Conservation (phyloP, 2,113 vertebrate species). For the Mesoclemmys tuberculata region DNA sequence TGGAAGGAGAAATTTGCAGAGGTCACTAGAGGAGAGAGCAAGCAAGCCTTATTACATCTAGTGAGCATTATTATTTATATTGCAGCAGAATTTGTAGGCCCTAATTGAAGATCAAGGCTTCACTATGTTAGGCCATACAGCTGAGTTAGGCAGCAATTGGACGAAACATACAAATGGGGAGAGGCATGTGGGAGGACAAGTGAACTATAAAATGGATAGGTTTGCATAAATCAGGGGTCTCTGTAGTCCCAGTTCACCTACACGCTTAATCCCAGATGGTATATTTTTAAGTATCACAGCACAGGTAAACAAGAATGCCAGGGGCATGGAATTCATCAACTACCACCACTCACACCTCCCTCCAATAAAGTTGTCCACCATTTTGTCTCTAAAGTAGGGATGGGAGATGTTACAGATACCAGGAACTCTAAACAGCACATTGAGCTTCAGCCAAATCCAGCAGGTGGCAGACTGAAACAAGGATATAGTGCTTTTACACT, state of each 20-base stretch:
- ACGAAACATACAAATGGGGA: not conserved
- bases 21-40: not conserved
- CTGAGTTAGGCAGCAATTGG: not conserved
- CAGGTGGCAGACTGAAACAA: not conserved
- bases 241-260: accelerated
- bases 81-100: not conserved
- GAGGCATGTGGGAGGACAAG: not conserved
- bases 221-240: accelerated
- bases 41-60: not conserved
- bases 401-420: not conserved
- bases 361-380: accelerated
- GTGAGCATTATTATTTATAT: not conserved
- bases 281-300: not conserved
- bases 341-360: not conserved
- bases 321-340: not conserved
- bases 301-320: not conserved
- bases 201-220: not conserved
- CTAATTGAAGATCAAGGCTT: not conserved
- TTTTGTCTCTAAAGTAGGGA: not conserved
- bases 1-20: slow-evolving; percentile 36
- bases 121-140: accelerated
- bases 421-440: not conserved
- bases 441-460: not conserved
- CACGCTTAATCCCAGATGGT: not conserved
- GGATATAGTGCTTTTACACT: not conserved